Evolutionary conservation across 1,140 invertebrate species (phyloP).

Genomic region (Diabrotica undecimpunctata): DNA sequence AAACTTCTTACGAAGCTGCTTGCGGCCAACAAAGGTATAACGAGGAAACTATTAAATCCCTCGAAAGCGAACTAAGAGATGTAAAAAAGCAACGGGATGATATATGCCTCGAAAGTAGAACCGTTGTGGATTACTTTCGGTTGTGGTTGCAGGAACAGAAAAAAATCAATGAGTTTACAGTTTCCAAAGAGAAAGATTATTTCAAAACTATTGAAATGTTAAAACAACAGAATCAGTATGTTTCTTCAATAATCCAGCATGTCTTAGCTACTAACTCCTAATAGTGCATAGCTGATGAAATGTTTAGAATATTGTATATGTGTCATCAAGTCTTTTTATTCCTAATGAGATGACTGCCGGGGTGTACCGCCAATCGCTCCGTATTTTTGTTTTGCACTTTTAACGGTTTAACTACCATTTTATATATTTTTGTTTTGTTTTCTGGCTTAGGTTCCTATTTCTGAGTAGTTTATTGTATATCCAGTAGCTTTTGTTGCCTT

Average conservation of each 20-base stretch:
- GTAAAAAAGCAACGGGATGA: slow-evolving; percentile 32
- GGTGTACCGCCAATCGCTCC: too few species aligned
- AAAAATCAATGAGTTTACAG: slow-evolving; percentile 35
- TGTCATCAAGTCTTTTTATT: too few species aligned
- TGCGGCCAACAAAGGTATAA: slow-evolving; percentile 29
- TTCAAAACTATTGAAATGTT: slow-evolving; percentile 28
- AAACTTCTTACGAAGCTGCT: slow-evolving; percentile 25
- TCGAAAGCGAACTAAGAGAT: slow-evolving; percentile 36
- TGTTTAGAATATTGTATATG: too few species aligned
- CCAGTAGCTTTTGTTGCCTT: too few species aligned
- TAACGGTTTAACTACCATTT: too few species aligned
- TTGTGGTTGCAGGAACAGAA: slow-evolving; percentile 39
- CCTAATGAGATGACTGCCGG: too few species aligned
- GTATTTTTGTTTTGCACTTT: too few species aligned
- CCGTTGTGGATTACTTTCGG: slow-evolving; percentile 36
- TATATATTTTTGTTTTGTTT: too few species aligned
- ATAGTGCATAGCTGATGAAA: too few species aligned
- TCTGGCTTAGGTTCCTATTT: too few species aligned
- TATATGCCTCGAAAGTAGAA: slow-evolving; percentile 36
- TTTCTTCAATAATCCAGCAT: not conserved
- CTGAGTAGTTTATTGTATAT: too few species aligned
- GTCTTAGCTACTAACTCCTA: too few species aligned
- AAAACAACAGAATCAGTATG: slow-evolving; percentile 28
- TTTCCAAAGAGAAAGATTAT: slow-evolving; percentile 31
- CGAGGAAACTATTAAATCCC: slow-evolving; percentile 24